Evolutionary conservation across 2,888 invertebrate species (phyloP), one percentile per base, ranked within the genome.

Genomic region (Scaptodrosophila latifasciaeformis): DNA sequence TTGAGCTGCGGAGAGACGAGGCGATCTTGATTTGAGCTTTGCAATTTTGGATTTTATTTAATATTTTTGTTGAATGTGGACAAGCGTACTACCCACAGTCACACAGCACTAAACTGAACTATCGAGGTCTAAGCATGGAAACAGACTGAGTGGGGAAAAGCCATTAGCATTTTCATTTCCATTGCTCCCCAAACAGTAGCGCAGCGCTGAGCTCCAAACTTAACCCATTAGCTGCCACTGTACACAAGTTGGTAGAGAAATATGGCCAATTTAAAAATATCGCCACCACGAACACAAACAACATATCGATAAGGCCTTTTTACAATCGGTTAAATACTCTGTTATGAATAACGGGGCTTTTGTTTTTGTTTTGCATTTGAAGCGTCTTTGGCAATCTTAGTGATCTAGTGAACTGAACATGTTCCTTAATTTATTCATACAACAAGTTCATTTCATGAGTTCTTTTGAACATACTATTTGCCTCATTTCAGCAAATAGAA

Each of bases 91-190:
- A 57, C 48, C n/a, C n/a, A n/a, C n/a, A n/a, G n/a, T n/a, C n/a
- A n/a, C n/a, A 24, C 47, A 76, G 70, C 67, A 53, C 43, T 62
- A 62, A 75, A 35, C 29, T n/a, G 13, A 50, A 82, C 83, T 76
- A 76, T 76, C 67, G 67, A 67, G 63, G 80, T 70, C 82, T 77
- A 81, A 61, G 67, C 70, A 80, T 69, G 67, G 65, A 82, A 65
- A 59, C 67, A 67, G 69, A 82, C 82, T 81, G 24, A 24, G 24
- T 24, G 24, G 4, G 24, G 24, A n/a, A n/a, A n/a, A n/a, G n/a
- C n/a, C n/a, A n/a, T n/a, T n/a, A n/a, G n/a, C n/a, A n/a, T n/a
- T n/a, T n/a, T n/a, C n/a, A n/a, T n/a, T n/a, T n/a, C n/a, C n/a
- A n/a, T n/a, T n/a, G n/a, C n/a, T n/a, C n/a, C n/a, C n/a, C n/a